phyloP scores from a whole-genome alignment of 2,113 vertebrate species.

The Galeopterus variegatus region DNA sequence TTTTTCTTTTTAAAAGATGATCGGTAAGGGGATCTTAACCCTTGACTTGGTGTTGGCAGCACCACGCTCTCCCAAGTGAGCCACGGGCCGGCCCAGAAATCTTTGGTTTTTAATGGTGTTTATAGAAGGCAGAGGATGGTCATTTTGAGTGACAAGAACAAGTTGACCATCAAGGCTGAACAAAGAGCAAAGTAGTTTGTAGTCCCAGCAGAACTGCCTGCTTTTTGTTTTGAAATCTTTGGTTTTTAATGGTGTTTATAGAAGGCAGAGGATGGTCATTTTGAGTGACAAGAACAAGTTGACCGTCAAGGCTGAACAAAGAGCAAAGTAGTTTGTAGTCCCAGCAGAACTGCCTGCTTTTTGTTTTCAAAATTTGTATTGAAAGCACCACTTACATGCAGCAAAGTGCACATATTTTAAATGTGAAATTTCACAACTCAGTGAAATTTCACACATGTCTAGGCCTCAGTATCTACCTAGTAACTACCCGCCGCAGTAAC shows the following conservation, averaged over 20 bases:
- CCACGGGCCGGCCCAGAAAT: too few relatives aligned
- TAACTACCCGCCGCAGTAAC: too few relatives aligned
- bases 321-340: not conserved
- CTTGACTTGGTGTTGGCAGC: too few relatives aligned
- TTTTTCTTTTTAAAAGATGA: too few relatives aligned
- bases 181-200: not conserved
- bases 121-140: not conserved
- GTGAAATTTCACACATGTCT: not conserved
- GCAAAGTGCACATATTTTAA: not conserved
- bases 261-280: not conserved
- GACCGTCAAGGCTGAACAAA: not conserved
- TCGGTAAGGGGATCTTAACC: too few relatives aligned
- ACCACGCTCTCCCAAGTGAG: too few relatives aligned
- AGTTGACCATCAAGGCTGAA: not conserved
- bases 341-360: not conserved
- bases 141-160: not conserved
- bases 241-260: not conserved
- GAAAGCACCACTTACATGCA: not conserved
- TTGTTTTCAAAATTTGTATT: not conserved
- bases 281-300: not conserved
- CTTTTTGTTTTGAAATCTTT: too few relatives aligned
- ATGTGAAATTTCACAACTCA: too few relatives aligned
- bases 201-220: not conserved
- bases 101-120: not conserved
- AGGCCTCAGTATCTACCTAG: not conserved